Evolutionary conservation across 2,888 invertebrate species (phyloP), one percentile per base, ranked within the genome.

Genomic region (Cheilosia scutellata): DNA sequence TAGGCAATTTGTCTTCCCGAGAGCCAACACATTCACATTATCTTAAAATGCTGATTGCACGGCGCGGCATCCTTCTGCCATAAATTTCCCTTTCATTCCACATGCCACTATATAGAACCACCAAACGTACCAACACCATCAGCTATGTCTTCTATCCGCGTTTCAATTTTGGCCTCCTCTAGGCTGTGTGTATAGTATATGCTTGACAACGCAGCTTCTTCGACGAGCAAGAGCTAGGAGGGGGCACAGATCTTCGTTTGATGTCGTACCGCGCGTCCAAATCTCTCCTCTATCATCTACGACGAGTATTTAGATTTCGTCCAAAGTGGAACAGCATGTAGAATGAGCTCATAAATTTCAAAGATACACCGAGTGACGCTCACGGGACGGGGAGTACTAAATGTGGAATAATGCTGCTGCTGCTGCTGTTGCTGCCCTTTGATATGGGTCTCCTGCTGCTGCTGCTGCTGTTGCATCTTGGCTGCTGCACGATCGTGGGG

Each of bases 291-390:
- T 86, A 86, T 82, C 86, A 86, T 86, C 86, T 82, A 86, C 76
- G 60, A 60, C 60, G 82, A 86, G 66, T 80, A 75, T 86, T 86
- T 86, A 86, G 86, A 86, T 86, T 82, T 86, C 76, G 72, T 62
- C 82, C 82, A 86, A 86, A 86, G 86, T 86, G 82, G 86, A 86
- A 86, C 86, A 82, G 86, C 82, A 82, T 86, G 82, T 86, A 82
- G 77, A 82, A 86, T 72, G 86, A 86, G 82, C 86, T 82, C 86
- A 86, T 86, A 86, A 86, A 86, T 86, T 82, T 86, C 51, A 86
- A 77, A 86, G 76, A 86, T 82, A 86, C 77, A 62, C 60, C 58
- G 60, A 65, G 62, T 33, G 42, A 49, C 44, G 62, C 70, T 63
- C 62, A 66, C 65, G 63, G 63, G 44, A 44, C 62, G 31, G 51